These are phyloP conservation scores for Siderastrea radians DNA, from an alignment of 92 coral and sea anemone species.

Conservation along the genomic window DNA sequence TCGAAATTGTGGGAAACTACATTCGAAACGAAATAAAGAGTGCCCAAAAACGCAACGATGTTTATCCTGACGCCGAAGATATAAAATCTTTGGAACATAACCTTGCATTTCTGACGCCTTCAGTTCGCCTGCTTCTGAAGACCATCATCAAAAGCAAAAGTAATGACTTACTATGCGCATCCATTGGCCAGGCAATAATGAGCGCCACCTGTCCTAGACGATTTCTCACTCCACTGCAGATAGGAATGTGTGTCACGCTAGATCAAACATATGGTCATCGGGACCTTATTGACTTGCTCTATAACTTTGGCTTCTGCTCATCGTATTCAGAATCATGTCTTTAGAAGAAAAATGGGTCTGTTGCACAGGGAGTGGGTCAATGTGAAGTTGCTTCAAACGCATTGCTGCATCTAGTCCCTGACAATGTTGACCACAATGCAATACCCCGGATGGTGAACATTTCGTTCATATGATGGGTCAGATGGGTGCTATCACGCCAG, in stretches of 20 bases:
- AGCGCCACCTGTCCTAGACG: constrained; percentile 35
- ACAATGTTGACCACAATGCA: constrained; percentile 41
- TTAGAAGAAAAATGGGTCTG: no score
- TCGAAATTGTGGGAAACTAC: no score
- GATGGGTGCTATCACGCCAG: constrained; percentile 32
- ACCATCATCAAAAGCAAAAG: no score
- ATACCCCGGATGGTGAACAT: not conserved
- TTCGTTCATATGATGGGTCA: constrained; percentile 25
- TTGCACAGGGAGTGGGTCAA: constrained; percentile 24
- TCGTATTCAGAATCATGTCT: constrained; percentile 32
- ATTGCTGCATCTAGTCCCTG: constrained; percentile 34
- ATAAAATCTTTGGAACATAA: constrained; percentile 35
- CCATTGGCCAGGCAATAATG: constrained; percentile 44
- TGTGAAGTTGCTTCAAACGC: not conserved
- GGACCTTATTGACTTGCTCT: constrained; percentile 28
- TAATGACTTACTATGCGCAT: constrained; percentile 17
- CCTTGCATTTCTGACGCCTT: constrained; percentile 20
- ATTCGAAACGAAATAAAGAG: constrained; percentile 34
- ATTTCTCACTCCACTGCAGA: constrained; percentile 16
- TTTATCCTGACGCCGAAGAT: no score
- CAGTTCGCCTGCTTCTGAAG: constrained; percentile 31
- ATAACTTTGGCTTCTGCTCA: constrained; percentile 36
- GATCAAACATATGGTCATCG: constrained; percentile 29
- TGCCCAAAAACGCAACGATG: constrained; percentile 25
- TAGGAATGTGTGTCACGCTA: constrained; percentile 22